Evolutionary conservation across 2,113 vertebrate species (phyloP).

Genomic region (Megaleporinus macrocephalus): DNA sequence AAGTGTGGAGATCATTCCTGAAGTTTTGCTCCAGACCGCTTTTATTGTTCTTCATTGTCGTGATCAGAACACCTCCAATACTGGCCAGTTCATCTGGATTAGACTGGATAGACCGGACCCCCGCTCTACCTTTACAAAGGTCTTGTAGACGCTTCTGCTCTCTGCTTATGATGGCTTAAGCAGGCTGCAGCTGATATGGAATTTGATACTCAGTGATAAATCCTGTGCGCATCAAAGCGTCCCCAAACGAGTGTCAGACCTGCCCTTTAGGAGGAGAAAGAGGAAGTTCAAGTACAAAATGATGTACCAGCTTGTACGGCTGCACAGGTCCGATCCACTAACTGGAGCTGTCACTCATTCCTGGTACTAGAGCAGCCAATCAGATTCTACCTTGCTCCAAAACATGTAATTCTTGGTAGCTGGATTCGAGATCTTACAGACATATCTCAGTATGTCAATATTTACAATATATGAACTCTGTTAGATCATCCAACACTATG

Average conservation of each 20-base stretch:
- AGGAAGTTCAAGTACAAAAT: not conserved
- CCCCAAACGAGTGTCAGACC: not conserved
- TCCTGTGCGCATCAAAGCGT: not conserved
- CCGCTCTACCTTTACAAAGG: constrained; percentile 1
- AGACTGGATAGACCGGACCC: constrained; percentile 20
- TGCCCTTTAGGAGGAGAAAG: not conserved
- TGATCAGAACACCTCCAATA: constrained; percentile 11
- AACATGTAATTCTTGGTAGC: not conserved
- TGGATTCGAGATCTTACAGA: constrained; percentile 4
- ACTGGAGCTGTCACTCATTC: not conserved
- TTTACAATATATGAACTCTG: constrained; percentile 8
- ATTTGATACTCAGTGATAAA: not conserved
- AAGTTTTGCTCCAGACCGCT: constrained; percentile 13
- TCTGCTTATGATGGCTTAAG: not conserved
- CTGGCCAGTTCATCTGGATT: constrained; percentile 25
- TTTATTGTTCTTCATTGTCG: constrained; percentile 1
- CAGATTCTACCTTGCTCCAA: not conserved
- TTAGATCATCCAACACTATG: constrained; percentile 41
- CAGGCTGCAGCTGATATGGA: constrained; percentile 10
- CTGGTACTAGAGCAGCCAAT: not conserved
- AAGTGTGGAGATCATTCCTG: constrained; percentile 1
- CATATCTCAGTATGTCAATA: not conserved
- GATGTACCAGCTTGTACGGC: not conserved
- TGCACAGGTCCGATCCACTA: not conserved
- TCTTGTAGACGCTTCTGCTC: constrained; percentile 5